Evolutionary conservation across 2,888 invertebrate genomes (phyloP), one percentile per base, ranked within the genome.

Genomic region (Smittia aterrima): DNA sequence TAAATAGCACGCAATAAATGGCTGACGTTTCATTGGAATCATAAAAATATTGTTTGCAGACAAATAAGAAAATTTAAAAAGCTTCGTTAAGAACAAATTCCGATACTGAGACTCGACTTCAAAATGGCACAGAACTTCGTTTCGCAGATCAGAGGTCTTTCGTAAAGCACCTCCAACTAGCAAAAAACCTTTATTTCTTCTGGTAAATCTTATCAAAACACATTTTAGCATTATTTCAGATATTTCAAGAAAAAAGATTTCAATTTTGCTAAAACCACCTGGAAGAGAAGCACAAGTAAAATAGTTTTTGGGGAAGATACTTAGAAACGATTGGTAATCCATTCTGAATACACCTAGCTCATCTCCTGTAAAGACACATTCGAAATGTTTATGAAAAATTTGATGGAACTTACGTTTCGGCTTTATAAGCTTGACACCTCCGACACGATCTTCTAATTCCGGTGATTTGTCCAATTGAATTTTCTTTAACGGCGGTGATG

Each of bases 381-480:
- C 38, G 40, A 40, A 66, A 4, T 13, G 27, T 2, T 24, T 22
- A 16, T 27, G 24, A 1, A 25, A 1, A 32, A 38, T 32, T 24
- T 16, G 18, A 13, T 67, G 24, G 13, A 41, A 92, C 95, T 92
- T 91, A 96, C 95, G 92, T 88, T 93, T 93, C 77, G 91, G 91
- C 86, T 93, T 93, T 79, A 95, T 94, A 77, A 94, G 84, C 86
- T 95, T 95, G 78, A 93, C 92, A 77, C 90, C 87, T 77, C 92
- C 93, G 40, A 91, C 91, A 81, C 91, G 89, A 79, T 92, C 92
- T 47, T 83, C 81, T 68, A 81, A 79, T 79, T 81, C 85, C 76
- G 84, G 79, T 72, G 81, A 81, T 79, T 82, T 86, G 77, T 86
- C 81, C 71, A 89, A 86, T 83, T 92, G 92, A 11, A 88, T 82